A percentile compares a stretch with the other conserved stretches of the same genome.
These are phyloP conservation scores for Rhodinocichla rosea DNA, from an alignment of 2,113 vertebrate species.

Conservation along the genomic window DNA sequence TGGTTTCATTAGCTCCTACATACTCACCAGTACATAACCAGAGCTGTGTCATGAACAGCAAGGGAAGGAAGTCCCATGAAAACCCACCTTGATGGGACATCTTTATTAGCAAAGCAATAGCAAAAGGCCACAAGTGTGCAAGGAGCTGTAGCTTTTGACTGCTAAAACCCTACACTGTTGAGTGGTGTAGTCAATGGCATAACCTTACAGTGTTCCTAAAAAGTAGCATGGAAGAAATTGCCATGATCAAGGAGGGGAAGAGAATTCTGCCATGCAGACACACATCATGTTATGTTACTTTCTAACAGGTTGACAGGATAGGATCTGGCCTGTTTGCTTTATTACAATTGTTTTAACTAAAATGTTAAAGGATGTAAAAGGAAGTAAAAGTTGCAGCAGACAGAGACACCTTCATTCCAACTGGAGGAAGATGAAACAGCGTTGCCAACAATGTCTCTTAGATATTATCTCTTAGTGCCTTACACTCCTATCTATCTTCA, in stretches of 20 bases:
- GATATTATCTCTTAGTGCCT: not conserved
- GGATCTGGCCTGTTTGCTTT: not conserved
- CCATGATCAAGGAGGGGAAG: not conserved
- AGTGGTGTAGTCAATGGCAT: not conserved
- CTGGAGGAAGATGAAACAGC: not conserved
- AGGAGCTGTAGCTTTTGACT: not conserved
- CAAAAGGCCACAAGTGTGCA: not conserved
- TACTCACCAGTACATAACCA: not conserved
- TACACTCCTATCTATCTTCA: not conserved
- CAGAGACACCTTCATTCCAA: not conserved
- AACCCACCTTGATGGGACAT: not conserved
- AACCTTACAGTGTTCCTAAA: not conserved
- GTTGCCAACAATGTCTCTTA: not conserved
- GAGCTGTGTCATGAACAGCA: not conserved
- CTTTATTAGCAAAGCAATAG: not conserved
- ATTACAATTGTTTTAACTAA: not conserved
- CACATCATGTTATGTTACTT: not conserved
- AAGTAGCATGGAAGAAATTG: not conserved
- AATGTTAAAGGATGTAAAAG: not conserved
- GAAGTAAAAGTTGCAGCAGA: not conserved
- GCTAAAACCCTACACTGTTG: not conserved
- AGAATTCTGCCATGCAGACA: not conserved
- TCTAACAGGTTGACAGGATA: not conserved
- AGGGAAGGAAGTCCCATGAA: not conserved
- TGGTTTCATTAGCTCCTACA: not conserved